These are phyloP conservation scores for Cotesia chilonis DNA, from an alignment of 1,140 invertebrate genomes.

Conservation along the genomic window DNA sequence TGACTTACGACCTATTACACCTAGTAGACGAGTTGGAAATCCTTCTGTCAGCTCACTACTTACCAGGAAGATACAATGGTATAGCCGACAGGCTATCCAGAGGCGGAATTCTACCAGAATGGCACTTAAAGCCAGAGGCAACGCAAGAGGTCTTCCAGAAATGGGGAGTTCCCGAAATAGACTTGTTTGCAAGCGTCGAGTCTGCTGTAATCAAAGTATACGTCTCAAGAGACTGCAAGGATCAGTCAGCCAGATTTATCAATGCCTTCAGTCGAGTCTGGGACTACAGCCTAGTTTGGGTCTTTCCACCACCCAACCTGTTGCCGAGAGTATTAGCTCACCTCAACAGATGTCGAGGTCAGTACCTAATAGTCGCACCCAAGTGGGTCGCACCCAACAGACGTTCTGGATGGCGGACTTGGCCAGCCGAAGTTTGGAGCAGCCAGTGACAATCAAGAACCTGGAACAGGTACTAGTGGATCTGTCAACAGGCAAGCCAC, in stretches of 20 bases:
- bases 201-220: conserved; percentile 51
- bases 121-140: conserved; percentile 48
- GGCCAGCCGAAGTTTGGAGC: neutral
- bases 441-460: conserved; percentile 5
- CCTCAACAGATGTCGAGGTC: conserved; percentile 44
- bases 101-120: conserved; percentile 46
- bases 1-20: conserved; percentile 46
- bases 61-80: conserved; percentile 48
- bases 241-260: conserved; percentile 44
- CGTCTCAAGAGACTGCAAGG: conserved; percentile 45
- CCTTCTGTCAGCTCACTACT: conserved; percentile 43
- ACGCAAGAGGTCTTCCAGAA: conserved; percentile 46
- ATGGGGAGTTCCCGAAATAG: conserved; percentile 50
- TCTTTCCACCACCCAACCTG: conserved; percentile 55
- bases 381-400: conserved; percentile 22
- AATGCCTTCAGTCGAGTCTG: conserved; percentile 51
- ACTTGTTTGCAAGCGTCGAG: conserved; percentile 52
- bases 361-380: conserved; percentile 18
- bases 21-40: conserved; percentile 46
- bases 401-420: conserved; percentile 30
- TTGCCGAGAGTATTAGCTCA: conserved; percentile 52
- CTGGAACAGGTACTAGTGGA: conserved; percentile 23
- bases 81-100: conserved; percentile 51
- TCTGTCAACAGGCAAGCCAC: neutral
- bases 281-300: conserved; percentile 52